Conservation (phyloP, 1,140 invertebrate species). For the Drosophila albomicans region DNA sequence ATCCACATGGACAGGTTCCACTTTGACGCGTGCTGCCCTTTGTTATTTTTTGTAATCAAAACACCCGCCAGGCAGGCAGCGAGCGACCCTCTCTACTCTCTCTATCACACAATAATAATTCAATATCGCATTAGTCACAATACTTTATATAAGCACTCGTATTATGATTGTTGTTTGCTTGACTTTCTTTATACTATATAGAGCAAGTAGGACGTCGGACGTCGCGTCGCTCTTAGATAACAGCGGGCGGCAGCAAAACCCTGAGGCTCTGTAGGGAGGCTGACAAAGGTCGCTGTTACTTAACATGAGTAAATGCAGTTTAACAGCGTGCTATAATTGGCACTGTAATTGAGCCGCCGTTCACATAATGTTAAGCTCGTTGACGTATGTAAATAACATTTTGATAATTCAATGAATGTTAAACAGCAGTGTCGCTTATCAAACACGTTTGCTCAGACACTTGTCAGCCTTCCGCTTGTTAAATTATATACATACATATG, state of each 20-base stretch:
- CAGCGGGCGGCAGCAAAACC: background rate
- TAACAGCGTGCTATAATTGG: slow-evolving; percentile 22
- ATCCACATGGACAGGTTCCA: slow-evolving; percentile 17
- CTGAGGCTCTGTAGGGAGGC: background rate
- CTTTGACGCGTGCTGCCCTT: slow-evolving; percentile 43
- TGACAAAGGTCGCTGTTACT: slow-evolving; percentile 25
- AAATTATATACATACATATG: slow-evolving; percentile 3
- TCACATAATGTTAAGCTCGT: background rate
- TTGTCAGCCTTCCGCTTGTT: slow-evolving; percentile 40
- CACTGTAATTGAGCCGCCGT: slow-evolving; percentile 15
- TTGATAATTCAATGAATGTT: slow-evolving; percentile 10
- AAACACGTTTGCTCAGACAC: slow-evolving; percentile 29
- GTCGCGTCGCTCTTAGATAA: slow-evolving; percentile 15
- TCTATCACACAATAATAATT: slow-evolving; percentile 42
- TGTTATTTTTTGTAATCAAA: slow-evolving; percentile 42
- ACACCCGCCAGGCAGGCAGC: background rate
- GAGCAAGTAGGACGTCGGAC: slow-evolving; percentile 20
- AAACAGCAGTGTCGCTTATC: slow-evolving; percentile 2
- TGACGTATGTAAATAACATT: background rate
- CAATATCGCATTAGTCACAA: slow-evolving; percentile 76
- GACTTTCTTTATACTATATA: slow-evolving; percentile 46
- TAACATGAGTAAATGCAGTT: slow-evolving; percentile 5
- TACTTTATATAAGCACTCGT: slow-evolving; percentile 37
- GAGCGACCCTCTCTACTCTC: background rate
- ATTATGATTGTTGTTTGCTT: slow-evolving; percentile 29